Base-by-base conservation (phyloP, 2,797 vertebrate species). In the Brachymystax lenok region DNA sequence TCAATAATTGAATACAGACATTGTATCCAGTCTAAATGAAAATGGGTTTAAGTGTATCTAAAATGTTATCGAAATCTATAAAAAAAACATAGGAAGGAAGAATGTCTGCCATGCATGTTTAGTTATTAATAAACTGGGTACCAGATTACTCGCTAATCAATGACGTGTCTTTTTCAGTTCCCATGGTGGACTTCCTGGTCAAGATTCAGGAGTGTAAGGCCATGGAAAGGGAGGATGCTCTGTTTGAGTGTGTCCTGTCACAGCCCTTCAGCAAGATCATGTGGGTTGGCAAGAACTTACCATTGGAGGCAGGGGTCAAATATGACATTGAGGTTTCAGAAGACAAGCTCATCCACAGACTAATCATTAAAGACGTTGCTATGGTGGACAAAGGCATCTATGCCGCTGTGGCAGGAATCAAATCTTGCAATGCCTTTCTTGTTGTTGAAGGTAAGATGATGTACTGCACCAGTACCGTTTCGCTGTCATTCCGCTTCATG, bases 361-460 rank as follows among this genome's bases (percentile, higher is more conserved):
- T 97, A 79, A 72, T 94, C 74, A 88, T 97, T 77, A 96, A 91
- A 85, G 93, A 94, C 0, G 90, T 85, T 12, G 85, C 69, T 66
- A 73, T 91, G 27, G 90, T 94, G 21, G 96, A 97, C 89, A 95
- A 90, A 3, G 96, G 96, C 61, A 93, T 95, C 89, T 97, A 96
- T 79, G 92, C 93, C 0, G 92, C 93, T 8, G 90, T 91, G 12
- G 91, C 87, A 0, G 95, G 95, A 67, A 93, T 94, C 40, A 93
- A 95, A 27, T 89, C 90, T 28, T 95, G 94, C 74, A 96, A 94
- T 0, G 95, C 96, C 73, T 97, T 94, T 94, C 94, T 97, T 17
- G 61, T 95, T 0, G 94, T 97, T n/a, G 94, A 95, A 92, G 85
- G 97, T 96, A 90, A 91, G 95, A 83, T n/a, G 50, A 75, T 73